Conservation (phyloP, 2,797 vertebrate genomes). For the Tragelaphus eurycerus region DNA sequence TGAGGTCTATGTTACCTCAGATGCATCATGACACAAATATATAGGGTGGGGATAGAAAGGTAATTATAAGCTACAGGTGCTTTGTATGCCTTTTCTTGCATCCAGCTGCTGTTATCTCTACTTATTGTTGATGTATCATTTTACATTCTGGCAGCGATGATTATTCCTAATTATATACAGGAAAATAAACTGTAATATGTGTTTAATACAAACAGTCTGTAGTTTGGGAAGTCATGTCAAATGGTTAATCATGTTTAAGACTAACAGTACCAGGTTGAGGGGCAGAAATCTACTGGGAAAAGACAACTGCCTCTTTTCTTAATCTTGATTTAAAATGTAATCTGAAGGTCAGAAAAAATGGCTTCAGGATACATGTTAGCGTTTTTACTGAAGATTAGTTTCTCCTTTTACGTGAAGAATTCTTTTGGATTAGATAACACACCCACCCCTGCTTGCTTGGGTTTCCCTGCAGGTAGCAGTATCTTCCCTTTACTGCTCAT, state of each 20-base stretch:
- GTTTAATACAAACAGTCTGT: slow-evolving; percentile 65
- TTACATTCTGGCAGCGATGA: slow-evolving; percentile 56
- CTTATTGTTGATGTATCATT: slow-evolving; percentile 44
- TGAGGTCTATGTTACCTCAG: background rate
- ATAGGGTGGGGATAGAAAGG: background rate
- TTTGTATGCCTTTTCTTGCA: background rate
- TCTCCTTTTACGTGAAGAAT: background rate
- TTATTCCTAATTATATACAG: slow-evolving; percentile 61
- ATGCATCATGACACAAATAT: background rate
- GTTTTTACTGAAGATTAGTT: background rate
- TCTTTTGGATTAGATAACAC: background rate
- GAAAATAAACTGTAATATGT: slow-evolving; percentile 65
- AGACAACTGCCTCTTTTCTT: background rate
- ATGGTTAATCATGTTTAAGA: slow-evolving; percentile 54
- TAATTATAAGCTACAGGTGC: slow-evolving; percentile 53
- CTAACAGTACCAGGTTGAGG: background rate
- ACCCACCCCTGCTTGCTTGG: background rate
- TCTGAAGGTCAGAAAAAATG: background rate
- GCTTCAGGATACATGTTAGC: background rate
- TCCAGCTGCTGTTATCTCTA: slow-evolving; percentile 54
- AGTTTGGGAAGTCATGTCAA: slow-evolving; percentile 35
- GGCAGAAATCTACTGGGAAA: background rate
- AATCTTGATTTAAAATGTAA: slow-evolving; percentile 40
- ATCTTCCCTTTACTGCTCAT: background rate
- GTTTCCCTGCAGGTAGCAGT: background rate